Evolutionary conservation across 1,140 invertebrate genomes (phyloP).

Genomic region (Mya arenaria): DNA sequence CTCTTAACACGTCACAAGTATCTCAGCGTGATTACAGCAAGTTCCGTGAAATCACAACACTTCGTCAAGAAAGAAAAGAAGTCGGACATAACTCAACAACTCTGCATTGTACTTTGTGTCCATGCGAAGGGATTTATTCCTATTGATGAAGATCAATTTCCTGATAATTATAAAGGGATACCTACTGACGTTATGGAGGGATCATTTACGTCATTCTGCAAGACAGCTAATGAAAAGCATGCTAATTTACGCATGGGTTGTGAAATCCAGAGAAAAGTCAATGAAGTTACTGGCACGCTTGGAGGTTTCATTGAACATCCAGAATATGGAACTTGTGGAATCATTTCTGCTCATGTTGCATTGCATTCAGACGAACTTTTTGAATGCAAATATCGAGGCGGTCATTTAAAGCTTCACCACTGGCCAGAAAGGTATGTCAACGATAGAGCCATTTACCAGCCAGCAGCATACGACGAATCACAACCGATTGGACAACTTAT

Average conservation of each 20-base stretch:
- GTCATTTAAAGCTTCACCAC: neutral
- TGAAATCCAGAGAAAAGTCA: neutral
- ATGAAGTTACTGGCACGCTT: neutral
- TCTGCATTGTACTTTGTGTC: neutral
- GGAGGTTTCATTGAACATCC: constrained; percentile 3
- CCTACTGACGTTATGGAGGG: neutral
- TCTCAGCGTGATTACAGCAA: no score
- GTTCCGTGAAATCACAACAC: no score
- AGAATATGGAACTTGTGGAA: neutral
- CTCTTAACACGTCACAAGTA: no score
- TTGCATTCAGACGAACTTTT: neutral
- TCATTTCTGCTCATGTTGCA: constrained; percentile 5
- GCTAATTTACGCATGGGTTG: neutral
- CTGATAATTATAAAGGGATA: neutral
- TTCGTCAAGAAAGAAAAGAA: no score
- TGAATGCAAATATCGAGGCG: neutral
- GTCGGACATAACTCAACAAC: no score
- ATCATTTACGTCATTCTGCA: neutral
- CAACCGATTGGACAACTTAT: neutral
- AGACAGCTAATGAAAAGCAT: neutral
- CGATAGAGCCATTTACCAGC: no score
- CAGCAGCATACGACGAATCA: neutral
- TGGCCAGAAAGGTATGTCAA: neutral
- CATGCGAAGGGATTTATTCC: constrained; percentile 11
- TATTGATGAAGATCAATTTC: neutral